A percentile compares a stretch with the other conserved stretches of the same genome.
These are phyloP conservation scores for Wasmannia auropunctata DNA, from an alignment of 1,140 invertebrate genomes.

Conservation along the genomic window DNA sequence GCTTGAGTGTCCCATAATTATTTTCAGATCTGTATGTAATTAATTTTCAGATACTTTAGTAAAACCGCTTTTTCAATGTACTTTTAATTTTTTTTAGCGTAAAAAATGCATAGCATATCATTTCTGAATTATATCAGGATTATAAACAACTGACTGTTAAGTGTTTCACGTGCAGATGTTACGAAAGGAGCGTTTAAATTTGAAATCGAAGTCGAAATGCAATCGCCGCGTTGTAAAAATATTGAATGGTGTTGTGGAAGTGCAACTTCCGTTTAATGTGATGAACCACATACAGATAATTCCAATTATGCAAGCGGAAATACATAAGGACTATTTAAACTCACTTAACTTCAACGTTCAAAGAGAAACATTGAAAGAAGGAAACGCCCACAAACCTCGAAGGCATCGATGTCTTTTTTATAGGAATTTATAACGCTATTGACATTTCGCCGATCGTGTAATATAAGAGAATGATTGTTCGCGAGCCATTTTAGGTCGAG, in stretches of 20 bases:
- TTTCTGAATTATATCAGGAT: neutral
- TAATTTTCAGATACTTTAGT: no score
- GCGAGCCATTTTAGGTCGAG: neutral
- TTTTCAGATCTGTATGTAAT: no score
- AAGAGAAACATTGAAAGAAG: neutral
- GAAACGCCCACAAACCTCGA: neutral
- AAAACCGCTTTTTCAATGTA: neutral
- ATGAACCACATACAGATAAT: conserved; percentile 1
- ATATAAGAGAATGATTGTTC: neutral
- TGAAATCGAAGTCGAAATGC: neutral
- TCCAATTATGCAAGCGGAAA: neutral
- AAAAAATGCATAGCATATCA: neutral
- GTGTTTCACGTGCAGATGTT: neutral
- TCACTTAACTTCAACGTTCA: neutral
- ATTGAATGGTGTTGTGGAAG: conserved; percentile 8
- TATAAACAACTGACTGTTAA: neutral
- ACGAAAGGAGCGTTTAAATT: neutral
- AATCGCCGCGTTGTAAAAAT: conserved; percentile 9
- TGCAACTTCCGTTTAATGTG: neutral
- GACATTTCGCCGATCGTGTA: neutral
- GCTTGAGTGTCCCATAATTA: no score
- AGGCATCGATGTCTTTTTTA: neutral
- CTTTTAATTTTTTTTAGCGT: neutral
- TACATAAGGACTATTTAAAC: neutral
- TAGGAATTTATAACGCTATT: neutral